Base-by-base conservation (phyloP, 2,888 invertebrate species). In the Bombylius discolor region DNA sequence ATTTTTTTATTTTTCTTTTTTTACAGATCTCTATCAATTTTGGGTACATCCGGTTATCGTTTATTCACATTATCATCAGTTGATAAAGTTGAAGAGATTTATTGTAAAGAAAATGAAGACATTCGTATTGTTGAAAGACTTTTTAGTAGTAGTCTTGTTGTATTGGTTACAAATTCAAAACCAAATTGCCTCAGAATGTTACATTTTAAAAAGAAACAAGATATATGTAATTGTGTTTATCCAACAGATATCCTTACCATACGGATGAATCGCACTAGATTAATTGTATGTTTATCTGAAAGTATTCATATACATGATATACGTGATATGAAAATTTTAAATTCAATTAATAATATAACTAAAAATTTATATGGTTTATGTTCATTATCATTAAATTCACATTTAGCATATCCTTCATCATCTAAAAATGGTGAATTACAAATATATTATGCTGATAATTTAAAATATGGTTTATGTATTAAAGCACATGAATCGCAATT, bases 281-380 rank as follows among this genome's bases (percentile, higher is more conserved):
- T 74, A 55, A 64, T 74, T 5, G 73, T 72, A 6, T 68, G 73
- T 53, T 62, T 62, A 48, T 68, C 67, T 42, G 69, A 73, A 57
- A 71, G 70, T 61, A 70, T 74, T 63, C 72, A 73, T 61, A 73
- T 74, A 55, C 74, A 74, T 49, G 72, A 74, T 58, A 74, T 74
- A 55, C 71, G 71, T 36, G 71, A 74, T 59, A 74, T 74, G 74
- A 70, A 71, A 62, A 67, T 72, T 48, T 63, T 73, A 59, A 71
- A 73, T 60, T 70, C 71, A 58, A 73, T 74, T 48, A 68, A 67
- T 58, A 69, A 70, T 53, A 67, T 73, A 49, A 66, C 70, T 14
- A 67, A 68, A 11, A 74, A 73, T 60, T 66, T 68, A 54, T 61
- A 64, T 62, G 73, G 74, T 1, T 62, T 73, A 36, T 74, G 73